These are phyloP conservation scores for Nesogale talazaci DNA, from an alignment of 2,113 vertebrate species.

Conservation along the genomic window DNA sequence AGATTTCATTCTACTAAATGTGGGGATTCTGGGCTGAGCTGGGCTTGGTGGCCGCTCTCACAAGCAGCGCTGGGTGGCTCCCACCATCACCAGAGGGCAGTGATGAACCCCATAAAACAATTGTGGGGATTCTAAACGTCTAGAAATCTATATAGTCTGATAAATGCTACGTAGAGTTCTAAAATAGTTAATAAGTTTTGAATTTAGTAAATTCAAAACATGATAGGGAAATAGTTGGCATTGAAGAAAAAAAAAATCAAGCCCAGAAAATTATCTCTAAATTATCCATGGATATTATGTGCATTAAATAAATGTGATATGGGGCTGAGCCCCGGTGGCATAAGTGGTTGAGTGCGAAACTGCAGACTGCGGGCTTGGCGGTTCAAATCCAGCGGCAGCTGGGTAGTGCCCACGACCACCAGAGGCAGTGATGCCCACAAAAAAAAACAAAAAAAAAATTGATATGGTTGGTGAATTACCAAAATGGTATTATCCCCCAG, in stretches of 20 bases:
- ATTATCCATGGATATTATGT: accelerated
- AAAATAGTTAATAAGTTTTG: background rate
- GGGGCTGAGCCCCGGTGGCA: too few species aligned
- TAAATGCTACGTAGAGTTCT: background rate
- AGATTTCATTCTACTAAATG: background rate
- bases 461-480: background rate
- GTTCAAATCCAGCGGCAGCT: too few species aligned
- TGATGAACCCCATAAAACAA: too few species aligned
- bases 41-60: too few species aligned
- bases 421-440: too few species aligned
- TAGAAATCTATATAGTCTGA: background rate
- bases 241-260: background rate
- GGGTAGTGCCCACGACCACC: too few species aligned
- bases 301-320: background rate
- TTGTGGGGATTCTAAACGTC: background rate
- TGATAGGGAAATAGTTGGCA: accelerated
- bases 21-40: too few species aligned
- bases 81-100: too few species aligned
- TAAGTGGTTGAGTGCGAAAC: too few species aligned
- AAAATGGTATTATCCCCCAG: background rate
- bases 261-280: background rate
- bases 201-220: background rate
- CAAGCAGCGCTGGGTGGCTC: too few species aligned
- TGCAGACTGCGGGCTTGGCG: too few species aligned
- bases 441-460: too few species aligned